Evolutionary conservation across 1,140 invertebrate genomes (phyloP).

Genomic region (fruit fly (Drosophila melanogaster)): DNA sequence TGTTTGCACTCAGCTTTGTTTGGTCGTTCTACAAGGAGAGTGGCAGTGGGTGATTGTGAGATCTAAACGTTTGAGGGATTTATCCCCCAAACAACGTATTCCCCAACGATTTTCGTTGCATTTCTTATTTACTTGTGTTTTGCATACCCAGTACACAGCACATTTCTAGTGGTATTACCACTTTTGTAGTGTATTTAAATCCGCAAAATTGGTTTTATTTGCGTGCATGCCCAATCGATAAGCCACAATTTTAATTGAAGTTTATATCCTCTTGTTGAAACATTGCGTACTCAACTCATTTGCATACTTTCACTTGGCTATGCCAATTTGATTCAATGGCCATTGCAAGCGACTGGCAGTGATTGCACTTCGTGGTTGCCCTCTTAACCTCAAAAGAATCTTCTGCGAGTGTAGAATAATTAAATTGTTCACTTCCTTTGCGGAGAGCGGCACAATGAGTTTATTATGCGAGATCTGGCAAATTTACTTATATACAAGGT

Average conservation of each 20-base stretch:
- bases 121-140: conserved; percentile 54
- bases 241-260: conserved; percentile 22
- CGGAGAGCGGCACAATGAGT: conserved; percentile 58
- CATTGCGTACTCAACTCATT: conserved; percentile 19
- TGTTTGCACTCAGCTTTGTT: conserved; percentile 47
- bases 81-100: conserved; percentile 9
- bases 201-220: too few species aligned
- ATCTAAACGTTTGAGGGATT: conserved; percentile 24
- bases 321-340: conserved; percentile 60
- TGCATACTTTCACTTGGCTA: conserved; percentile 67
- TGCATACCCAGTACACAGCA: neutral
- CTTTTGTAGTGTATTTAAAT: neutral
- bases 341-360: conserved; percentile 22
- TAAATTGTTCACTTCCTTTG: conserved; percentile 76
- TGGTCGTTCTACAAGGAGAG: conserved; percentile 12
- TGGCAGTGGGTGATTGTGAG: neutral
- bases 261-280: conserved; percentile 20
- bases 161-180: neutral
- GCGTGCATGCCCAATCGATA: too few species aligned
- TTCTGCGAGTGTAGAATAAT: conserved; percentile 56
- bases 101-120: conserved; percentile 1
- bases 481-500: conserved; percentile 3
- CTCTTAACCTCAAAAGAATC: conserved; percentile 66
- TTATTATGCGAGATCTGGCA: conserved; percentile 66
- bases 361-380: conserved; percentile 45